phyloP scores from a whole-genome alignment of 2,113 vertebrate genomes.

The Tragelaphus imberbis region DNA sequence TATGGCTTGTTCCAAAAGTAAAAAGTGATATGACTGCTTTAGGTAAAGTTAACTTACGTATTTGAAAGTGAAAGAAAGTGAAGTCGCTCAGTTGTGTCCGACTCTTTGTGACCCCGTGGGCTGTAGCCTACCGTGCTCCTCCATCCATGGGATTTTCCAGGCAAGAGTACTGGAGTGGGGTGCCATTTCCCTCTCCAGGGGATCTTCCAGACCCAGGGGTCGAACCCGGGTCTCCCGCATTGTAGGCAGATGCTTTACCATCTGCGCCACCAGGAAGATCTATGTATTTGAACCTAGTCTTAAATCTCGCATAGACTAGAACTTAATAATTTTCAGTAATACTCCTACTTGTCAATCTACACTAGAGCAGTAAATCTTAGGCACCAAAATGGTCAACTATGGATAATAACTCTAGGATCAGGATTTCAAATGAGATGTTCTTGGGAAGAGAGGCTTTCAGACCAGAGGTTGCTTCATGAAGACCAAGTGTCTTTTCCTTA shows the following conservation, averaged over 20 bases:
- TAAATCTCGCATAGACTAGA: slow-evolving; percentile 41
- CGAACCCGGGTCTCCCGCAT: no score
- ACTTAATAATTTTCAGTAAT: slow-evolving; percentile 54
- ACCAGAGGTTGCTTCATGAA: neutral
- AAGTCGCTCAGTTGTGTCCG: no score
- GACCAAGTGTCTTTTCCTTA: neutral
- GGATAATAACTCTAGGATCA: slow-evolving; percentile 15
- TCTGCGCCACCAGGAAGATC: no score
- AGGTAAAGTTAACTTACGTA: neutral
- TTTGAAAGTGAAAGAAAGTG: slow-evolving; percentile 13
- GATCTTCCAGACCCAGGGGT: no score
- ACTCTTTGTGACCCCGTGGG: no score
- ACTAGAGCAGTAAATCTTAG: neutral
- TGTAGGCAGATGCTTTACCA: no score
- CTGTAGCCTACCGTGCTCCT: no score
- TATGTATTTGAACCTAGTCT: slow-evolving; percentile 29
- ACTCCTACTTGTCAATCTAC: slow-evolving; percentile 43
- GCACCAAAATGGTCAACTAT: neutral
- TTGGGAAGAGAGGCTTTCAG: neutral
- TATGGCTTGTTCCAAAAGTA: slow-evolving; percentile 53
- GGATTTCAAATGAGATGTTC: neutral
- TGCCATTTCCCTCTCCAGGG: no score
- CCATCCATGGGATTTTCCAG: no score
- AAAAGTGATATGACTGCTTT: slow-evolving; percentile 53
- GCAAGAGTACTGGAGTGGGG: no score